phyloP scores from a whole-genome alignment of 2,888 invertebrate genomes.

The Thereva unica region DNA sequence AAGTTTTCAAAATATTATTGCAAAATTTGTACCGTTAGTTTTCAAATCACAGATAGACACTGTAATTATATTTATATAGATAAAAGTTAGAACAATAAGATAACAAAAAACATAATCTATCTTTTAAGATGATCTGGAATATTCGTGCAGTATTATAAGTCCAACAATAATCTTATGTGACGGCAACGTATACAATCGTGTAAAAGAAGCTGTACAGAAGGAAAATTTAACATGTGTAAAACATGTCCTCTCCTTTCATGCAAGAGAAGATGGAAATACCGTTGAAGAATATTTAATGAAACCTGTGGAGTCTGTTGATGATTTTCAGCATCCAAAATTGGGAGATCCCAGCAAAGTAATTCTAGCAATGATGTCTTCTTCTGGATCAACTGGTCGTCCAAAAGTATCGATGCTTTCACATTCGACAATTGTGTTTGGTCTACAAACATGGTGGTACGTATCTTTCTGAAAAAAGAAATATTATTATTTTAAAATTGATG shows the following conservation, averaged over 20 bases:
- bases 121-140: conserved; percentile 17
- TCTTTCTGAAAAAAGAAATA: not conserved
- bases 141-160: not conserved
- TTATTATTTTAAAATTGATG: not conserved
- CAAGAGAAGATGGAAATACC: conserved; percentile 14
- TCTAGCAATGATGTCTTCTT: conserved; percentile 13
- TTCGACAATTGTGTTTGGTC: conserved; percentile 2
- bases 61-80: no score
- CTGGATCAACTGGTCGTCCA: conserved; percentile 25
- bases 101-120: not conserved
- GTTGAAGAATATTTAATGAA: conserved; percentile 8
- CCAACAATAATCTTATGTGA: conserved; percentile 16
- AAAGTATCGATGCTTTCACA: conserved; percentile 23
- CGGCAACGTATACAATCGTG: not conserved
- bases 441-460: conserved; percentile 12
- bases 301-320: not conserved
- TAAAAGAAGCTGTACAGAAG: not conserved
- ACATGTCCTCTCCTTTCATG: conserved; percentile 19
- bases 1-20: no score
- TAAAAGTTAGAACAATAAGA: no score
- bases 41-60: no score
- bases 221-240: conserved; percentile 1
- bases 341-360: conserved; percentile 3
- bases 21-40: no score
- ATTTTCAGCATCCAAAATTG: conserved; percentile 1